phyloP scores from a whole-genome alignment of 1,140 invertebrate genomes.

The Drosophila hydei region DNA sequence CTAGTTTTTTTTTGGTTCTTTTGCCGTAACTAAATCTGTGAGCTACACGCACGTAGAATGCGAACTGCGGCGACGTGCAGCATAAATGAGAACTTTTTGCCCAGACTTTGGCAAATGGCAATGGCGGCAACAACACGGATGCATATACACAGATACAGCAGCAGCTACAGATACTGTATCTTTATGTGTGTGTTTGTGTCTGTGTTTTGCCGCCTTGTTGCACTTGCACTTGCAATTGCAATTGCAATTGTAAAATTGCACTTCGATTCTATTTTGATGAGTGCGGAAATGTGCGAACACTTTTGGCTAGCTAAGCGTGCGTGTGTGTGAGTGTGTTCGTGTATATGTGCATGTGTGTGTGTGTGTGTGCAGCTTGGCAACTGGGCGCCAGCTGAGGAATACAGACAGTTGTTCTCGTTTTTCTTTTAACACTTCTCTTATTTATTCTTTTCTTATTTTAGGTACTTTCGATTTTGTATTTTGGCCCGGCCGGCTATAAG shows the following conservation, averaged over 20 bases:
- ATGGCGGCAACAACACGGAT: conserved; percentile 68
- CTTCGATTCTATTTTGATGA: conserved; percentile 73
- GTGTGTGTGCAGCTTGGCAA: conserved; percentile 17
- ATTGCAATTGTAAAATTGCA: conserved; percentile 54
- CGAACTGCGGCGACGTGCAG: conserved; percentile 57
- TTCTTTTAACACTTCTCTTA: conserved; percentile 1
- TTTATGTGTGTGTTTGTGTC: conserved; percentile 19
- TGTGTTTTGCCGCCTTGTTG: conserved; percentile 29
- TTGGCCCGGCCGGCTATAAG: conserved; percentile 4
- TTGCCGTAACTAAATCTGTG: conserved; percentile 42
- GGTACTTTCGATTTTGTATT: conserved; percentile 51
- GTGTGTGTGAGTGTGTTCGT: conserved; percentile 13
- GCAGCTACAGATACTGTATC: conserved; percentile 36
- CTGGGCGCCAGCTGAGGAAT: conserved; percentile 40
- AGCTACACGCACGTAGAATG: conserved; percentile 71
- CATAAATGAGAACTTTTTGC: conserved; percentile 71
- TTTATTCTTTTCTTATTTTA: conserved; percentile 34
- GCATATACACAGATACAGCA: conserved; percentile 50
- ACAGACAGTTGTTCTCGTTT: conserved; percentile 20
- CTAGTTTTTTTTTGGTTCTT: conserved; percentile 1
- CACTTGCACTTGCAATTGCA: conserved; percentile 68
- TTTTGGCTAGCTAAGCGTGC: conserved; percentile 34
- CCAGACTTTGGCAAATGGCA: conserved; percentile 50
- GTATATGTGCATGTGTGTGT: neutral
- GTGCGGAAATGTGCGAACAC: conserved; percentile 77